Percentiles rank a stretch among this genome's conserved stretches.
phyloP scores from a whole-genome alignment of 2,113 vertebrate species.

The Phylloscopus whistleri region DNA sequence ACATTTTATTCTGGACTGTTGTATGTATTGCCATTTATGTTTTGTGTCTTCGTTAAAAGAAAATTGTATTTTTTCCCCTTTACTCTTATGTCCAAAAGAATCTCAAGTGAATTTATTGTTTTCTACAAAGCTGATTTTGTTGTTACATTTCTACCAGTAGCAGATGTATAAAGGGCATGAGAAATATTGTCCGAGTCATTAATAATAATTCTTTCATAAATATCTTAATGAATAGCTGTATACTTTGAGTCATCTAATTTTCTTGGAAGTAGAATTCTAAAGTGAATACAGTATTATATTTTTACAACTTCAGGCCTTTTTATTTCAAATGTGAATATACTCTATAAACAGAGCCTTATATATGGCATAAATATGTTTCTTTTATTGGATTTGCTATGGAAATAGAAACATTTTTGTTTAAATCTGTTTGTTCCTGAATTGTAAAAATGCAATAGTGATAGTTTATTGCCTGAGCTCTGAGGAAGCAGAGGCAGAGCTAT shows the following conservation, averaged over 20 bases:
- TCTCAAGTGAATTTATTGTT: neutral
- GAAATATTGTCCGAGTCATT: neutral
- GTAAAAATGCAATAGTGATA: conserved; percentile 64
- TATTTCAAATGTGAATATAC: conserved; percentile 39
- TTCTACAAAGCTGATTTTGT: neutral
- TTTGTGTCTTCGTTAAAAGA: neutral
- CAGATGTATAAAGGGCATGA: neutral
- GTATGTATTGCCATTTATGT: neutral
- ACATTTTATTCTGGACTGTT: neutral
- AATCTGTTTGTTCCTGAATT: conserved; percentile 72
- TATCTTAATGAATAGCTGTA: conserved; percentile 11
- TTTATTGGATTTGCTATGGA: conserved; percentile 68
- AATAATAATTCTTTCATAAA: conserved; percentile 8
- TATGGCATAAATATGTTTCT: conserved; percentile 60
- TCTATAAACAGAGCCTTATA: conserved; percentile 52
- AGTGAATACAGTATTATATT: conserved; percentile 44
- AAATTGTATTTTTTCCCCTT: neutral
- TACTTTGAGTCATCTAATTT: conserved; percentile 7
- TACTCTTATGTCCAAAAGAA: neutral
- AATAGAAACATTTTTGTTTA: conserved; percentile 67
- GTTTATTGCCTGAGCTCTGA: conserved; percentile 72
- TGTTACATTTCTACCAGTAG: neutral
- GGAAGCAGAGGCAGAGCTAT: conserved; percentile 71
- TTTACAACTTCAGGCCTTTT: conserved; percentile 56
- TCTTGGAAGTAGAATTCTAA: conserved; percentile 15